phyloP scores from a whole-genome alignment of 1,140 invertebrate species.

The Drosophila ercepeae region DNA sequence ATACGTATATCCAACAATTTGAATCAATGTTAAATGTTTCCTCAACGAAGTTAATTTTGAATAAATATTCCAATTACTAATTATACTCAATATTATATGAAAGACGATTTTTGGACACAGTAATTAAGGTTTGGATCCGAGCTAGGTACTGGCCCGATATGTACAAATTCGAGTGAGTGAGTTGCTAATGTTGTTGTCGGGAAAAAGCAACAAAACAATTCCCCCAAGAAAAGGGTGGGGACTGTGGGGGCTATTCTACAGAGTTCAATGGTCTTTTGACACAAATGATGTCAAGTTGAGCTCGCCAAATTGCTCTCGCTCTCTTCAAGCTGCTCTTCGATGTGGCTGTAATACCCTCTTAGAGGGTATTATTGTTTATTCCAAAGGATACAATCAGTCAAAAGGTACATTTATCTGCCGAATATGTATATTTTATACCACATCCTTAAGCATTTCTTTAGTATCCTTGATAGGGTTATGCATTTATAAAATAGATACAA shows the following conservation, averaged over 20 bases:
- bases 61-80: no score
- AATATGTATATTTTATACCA: no score
- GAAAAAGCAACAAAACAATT: slow-evolving; percentile 51
- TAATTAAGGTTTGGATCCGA: neutral
- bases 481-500: no score
- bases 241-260: slow-evolving; percentile 39
- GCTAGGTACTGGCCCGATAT: neutral
- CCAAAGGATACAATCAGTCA: no score
- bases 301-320: slow-evolving; percentile 35
- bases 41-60: no score
- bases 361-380: neutral
- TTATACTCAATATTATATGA: no score
- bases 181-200: slow-evolving; percentile 15
- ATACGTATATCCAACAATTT: no score
- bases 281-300: slow-evolving; percentile 83
- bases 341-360: slow-evolving; percentile 4
- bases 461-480: no score
- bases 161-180: slow-evolving; percentile 4
- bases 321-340: slow-evolving; percentile 1
- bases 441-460: no score
- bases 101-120: neutral
- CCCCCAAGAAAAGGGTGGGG: slow-evolving; percentile 8
- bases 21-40: no score
- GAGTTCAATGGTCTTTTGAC: slow-evolving; percentile 84
- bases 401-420: no score